Conservation (phyloP, 2,113 vertebrate genomes). For the Bufo bufo region DNA sequence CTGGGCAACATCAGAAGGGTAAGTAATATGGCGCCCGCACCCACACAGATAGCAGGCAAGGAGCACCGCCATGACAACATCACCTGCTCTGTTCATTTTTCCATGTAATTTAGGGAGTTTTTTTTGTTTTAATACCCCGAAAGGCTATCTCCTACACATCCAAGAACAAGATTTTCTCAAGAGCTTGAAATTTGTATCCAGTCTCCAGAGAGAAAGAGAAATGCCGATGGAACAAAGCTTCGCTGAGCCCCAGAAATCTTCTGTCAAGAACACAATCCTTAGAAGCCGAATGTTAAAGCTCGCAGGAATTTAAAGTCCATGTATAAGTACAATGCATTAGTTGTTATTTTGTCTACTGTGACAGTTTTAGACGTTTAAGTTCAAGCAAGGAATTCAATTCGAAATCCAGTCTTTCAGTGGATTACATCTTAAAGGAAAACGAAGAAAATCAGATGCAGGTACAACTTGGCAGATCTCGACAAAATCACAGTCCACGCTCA, state of each 20-base stretch:
- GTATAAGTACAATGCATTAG: constrained; percentile 49
- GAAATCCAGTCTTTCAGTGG: constrained; percentile 43
- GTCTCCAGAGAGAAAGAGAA: not conserved
- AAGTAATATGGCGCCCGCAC: no score
- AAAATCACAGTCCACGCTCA: not conserved
- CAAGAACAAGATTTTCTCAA: not conserved
- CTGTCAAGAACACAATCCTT: constrained; percentile 41
- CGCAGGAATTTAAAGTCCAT: constrained; percentile 49
- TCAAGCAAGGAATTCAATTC: constrained; percentile 7
- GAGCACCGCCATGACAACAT: no score
- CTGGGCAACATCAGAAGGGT: no score
- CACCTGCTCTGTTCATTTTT: not conserved
- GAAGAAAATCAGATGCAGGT: constrained; percentile 6
- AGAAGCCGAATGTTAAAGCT: constrained; percentile 38
- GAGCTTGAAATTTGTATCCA: not conserved
- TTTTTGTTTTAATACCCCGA: not conserved
- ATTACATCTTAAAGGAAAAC: constrained; percentile 18
- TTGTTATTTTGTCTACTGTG: constrained; percentile 42
- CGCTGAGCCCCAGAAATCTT: constrained; percentile 25
- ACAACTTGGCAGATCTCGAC: constrained; percentile 10
- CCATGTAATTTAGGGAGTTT: not conserved
- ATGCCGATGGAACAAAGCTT: not conserved
- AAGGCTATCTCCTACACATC: not conserved
- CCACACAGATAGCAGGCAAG: no score
- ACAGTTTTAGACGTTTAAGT: constrained; percentile 45